Percentiles rank a stretch among this genome's conserved stretches.
phyloP scores from a whole-genome alignment of 2,797 vertebrate species.

The Acipenser transmontanus region DNA sequence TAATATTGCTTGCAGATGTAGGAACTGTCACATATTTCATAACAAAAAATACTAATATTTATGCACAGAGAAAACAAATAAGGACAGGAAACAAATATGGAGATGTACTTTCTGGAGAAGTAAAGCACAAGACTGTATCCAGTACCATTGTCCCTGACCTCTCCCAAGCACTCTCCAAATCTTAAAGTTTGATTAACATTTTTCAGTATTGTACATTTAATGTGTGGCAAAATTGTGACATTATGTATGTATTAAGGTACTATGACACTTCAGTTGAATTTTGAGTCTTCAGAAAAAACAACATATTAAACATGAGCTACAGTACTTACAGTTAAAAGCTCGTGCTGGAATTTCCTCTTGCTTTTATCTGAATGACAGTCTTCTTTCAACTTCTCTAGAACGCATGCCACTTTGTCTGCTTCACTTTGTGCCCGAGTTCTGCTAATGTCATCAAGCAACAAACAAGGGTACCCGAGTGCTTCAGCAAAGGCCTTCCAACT shows the following conservation, averaged over 20 bases:
- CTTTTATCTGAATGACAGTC: slow-evolving; percentile 81
- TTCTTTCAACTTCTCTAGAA: slow-evolving; percentile 90
- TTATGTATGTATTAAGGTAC: background rate
- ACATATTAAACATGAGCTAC: slow-evolving; percentile 1
- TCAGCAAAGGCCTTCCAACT: slow-evolving; percentile 81
- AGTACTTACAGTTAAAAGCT: slow-evolving; percentile 79
- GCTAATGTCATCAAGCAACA: slow-evolving; percentile 63
- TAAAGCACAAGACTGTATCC: too few species aligned
- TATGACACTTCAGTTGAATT: background rate
- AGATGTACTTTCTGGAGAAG: too few species aligned
- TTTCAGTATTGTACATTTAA: too few species aligned
- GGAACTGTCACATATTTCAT: background rate
- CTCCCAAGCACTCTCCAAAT: too few species aligned
- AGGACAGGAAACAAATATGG: too few species aligned
- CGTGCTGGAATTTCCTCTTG: slow-evolving; percentile 81
- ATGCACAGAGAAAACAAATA: too few species aligned
- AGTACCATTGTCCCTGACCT: too few species aligned
- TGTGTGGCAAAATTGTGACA: background rate
- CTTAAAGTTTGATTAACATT: too few species aligned
- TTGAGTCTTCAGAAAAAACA: background rate
- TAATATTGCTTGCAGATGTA: slow-evolving; percentile 7
- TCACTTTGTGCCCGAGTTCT: slow-evolving; percentile 62
- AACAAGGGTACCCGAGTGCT: slow-evolving; percentile 70
- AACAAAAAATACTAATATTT: background rate
- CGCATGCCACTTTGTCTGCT: slow-evolving; percentile 76